phyloP scores from a whole-genome alignment of 2,888 invertebrate genomes.

The Dinocampus coccinellae region DNA sequence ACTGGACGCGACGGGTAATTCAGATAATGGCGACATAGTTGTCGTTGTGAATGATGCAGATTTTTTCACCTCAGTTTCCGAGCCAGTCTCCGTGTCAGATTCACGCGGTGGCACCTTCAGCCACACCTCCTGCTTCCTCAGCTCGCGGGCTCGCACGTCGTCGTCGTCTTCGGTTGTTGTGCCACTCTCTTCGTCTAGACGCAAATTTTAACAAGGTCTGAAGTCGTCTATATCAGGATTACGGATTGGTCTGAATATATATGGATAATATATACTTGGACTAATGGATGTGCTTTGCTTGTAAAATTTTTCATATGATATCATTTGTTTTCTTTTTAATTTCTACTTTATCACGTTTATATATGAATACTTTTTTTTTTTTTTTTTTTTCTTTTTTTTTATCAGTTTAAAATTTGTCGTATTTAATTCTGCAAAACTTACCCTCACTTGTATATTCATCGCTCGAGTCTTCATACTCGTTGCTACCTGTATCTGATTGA shows the following conservation, averaged over 20 bases:
- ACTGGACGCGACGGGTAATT: slow-evolving; percentile 28
- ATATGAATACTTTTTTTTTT: background rate
- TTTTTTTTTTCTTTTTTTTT: slow-evolving; percentile 41
- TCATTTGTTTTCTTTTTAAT: slow-evolving; percentile 24
- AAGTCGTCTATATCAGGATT: slow-evolving; percentile 51
- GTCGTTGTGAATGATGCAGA: slow-evolving; percentile 36
- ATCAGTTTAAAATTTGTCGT: slow-evolving; percentile 8
- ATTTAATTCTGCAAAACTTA: slow-evolving; percentile 43
- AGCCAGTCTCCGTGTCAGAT: slow-evolving; percentile 76
- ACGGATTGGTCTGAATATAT: slow-evolving; percentile 50
- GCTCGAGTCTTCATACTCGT: slow-evolving; percentile 70
- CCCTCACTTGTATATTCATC: slow-evolving; percentile 69
- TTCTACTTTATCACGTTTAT: background rate
- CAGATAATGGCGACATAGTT: slow-evolving; percentile 23
- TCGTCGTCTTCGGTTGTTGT: slow-evolving; percentile 83
- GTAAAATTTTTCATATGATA: background rate
- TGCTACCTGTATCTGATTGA: slow-evolving; percentile 70
- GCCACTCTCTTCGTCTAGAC: slow-evolving; percentile 75
- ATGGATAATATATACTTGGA: slow-evolving; percentile 34
- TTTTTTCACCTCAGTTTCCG: slow-evolving; percentile 80
- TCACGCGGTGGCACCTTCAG: slow-evolving; percentile 75
- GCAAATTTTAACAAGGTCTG: slow-evolving; percentile 53
- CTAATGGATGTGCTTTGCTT: slow-evolving; percentile 17
- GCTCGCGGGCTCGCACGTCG: slow-evolving; percentile 77
- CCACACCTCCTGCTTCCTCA: slow-evolving; percentile 78